Percentiles rank a stretch among this genome's conserved stretches.
Conservation (phyloP, 2,888 invertebrate species). For the Cantharis lateralis region DNA sequence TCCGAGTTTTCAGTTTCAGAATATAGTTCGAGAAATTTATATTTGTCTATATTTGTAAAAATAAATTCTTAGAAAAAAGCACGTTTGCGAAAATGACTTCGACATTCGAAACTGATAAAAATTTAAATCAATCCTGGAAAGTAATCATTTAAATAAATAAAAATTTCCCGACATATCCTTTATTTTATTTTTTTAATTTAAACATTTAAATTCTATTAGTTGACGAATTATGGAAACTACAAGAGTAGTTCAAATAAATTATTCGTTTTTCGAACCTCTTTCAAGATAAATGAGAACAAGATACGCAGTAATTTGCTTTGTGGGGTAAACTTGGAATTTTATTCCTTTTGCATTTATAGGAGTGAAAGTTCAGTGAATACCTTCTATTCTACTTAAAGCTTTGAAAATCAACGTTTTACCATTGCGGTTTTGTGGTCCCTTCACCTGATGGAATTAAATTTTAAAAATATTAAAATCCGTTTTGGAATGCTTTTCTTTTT, state of each 20-base stretch:
- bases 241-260: neutral
- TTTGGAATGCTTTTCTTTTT: neutral
- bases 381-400: conserved; percentile 19
- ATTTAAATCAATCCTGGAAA: neutral
- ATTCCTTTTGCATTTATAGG: conserved; percentile 1
- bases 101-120: neutral
- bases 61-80: neutral
- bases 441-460: conserved; percentile 30
- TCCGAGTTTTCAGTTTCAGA: neutral
- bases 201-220: neutral
- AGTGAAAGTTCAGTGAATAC: conserved; percentile 13
- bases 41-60: neutral
- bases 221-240: neutral
- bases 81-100: neutral
- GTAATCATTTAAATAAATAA: neutral
- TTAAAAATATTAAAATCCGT: conserved; percentile 11
- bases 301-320: conserved; percentile 6
- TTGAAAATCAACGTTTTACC: conserved; percentile 21
- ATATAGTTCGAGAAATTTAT: neutral
- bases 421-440: conserved; percentile 25
- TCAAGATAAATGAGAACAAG: conserved; percentile 1
- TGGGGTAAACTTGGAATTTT: conserved; percentile 6
- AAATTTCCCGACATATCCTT: neutral
- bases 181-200: neutral
- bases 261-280: neutral